phyloP scores from a whole-genome alignment of 1,140 invertebrate genomes.

The Macrotrachela quadricornifera region DNA sequence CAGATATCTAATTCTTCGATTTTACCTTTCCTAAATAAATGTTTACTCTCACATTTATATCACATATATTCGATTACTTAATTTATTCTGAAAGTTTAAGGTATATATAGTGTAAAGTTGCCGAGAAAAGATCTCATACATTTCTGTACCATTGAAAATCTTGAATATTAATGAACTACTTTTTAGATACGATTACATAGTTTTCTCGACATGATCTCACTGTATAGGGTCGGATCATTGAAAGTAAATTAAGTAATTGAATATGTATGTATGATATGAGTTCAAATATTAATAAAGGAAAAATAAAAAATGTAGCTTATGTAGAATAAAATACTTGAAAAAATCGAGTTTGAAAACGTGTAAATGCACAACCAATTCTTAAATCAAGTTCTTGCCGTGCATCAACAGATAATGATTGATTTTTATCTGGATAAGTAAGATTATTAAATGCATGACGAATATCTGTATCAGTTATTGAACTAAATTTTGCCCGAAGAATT shows the following conservation, averaged over 20 bases:
- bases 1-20: background rate
- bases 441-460: conserved; percentile 51
- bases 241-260: background rate
- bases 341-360: conserved; percentile 88
- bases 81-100: too few relatives aligned
- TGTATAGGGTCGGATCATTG: too few relatives aligned
- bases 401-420: conserved; percentile 76
- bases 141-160: too few relatives aligned
- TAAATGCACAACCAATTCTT: conserved; percentile 89
- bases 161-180: too few relatives aligned
- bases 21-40: background rate
- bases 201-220: too few relatives aligned
- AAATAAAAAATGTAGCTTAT: conserved; percentile 3
- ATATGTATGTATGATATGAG: background rate
- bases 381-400: conserved; percentile 81
- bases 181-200: too few relatives aligned
- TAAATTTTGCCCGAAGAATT: conserved; percentile 74
- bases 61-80: too few relatives aligned
- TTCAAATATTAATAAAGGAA: conserved; percentile 15
- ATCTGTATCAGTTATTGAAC: conserved; percentile 72
- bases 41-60: background rate
- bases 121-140: too few relatives aligned
- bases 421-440: conserved; percentile 55
- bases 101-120: too few relatives aligned
- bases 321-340: conserved; percentile 46